Conservation (phyloP, 2,113 vertebrate genomes). For the Oryzias javanicus region DNA sequence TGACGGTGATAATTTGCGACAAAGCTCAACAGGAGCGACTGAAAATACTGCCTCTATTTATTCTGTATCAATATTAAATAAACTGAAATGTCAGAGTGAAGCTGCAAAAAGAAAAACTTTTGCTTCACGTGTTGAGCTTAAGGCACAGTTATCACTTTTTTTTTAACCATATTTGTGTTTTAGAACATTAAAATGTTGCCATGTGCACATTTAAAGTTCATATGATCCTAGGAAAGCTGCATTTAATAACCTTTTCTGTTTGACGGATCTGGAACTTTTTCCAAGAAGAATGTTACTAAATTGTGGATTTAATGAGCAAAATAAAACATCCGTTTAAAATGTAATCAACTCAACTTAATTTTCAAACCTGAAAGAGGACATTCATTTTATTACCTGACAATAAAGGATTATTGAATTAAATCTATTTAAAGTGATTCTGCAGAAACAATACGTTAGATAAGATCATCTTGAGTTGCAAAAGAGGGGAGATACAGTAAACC, state of each 20-base stretch:
- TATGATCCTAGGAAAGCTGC: too few species aligned
- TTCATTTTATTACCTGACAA: not conserved
- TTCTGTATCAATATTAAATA: not conserved
- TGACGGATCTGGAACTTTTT: not conserved
- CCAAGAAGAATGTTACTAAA: not conserved
- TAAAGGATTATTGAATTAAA: not conserved
- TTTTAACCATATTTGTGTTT: not conserved
- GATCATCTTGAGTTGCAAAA: not conserved
- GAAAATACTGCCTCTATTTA: too few species aligned
- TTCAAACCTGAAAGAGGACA: not conserved
- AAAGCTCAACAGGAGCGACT: too few species aligned
- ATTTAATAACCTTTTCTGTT: too few species aligned
- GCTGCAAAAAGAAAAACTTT: not conserved
- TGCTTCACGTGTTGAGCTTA: not conserved
- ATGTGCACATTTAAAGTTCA: too few species aligned
- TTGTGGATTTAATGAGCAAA: not conserved
- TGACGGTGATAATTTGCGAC: constrained; percentile 4
- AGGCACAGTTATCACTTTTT: not conserved
- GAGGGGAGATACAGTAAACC: not conserved
- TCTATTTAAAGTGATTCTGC: not conserved
- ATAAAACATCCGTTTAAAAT: not conserved
- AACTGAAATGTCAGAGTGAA: too few species aligned
- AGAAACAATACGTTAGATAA: too few species aligned
- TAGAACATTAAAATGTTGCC: too few species aligned
- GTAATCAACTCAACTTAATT: not conserved